Evolutionary conservation across 23 tunicate species (phyloP).

Genomic region (Styela clava): DNA sequence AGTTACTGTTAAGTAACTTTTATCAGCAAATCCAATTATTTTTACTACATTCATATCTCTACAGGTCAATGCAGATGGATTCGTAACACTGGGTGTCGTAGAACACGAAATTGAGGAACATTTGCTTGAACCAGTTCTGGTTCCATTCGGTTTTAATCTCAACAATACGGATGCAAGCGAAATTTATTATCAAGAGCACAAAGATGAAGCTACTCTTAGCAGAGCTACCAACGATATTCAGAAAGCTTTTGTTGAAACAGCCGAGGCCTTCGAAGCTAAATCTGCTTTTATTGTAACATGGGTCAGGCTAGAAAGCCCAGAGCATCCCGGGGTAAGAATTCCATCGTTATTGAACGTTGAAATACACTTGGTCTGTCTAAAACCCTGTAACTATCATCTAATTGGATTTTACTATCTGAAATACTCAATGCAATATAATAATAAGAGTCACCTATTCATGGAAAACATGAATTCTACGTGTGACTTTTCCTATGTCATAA

Average conservation of each 20-base stretch:
- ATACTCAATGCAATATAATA: too few species aligned
- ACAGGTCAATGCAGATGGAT: conserved; percentile 85
- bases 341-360: too few species aligned
- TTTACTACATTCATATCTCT: background rate
- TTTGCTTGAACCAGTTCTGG: conserved; percentile 52
- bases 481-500: too few species aligned
- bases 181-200: conserved; percentile 56
- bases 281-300: conserved; percentile 85
- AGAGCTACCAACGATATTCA: conserved; percentile 70
- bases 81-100: conserved; percentile 55
- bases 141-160: conserved; percentile 79
- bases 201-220: conserved; percentile 23
- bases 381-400: too few species aligned
- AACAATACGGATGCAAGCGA: conserved; percentile 49
- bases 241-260: conserved; percentile 47
- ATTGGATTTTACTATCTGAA: too few species aligned
- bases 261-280: conserved; percentile 59
- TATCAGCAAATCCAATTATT: too few species aligned
- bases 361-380: too few species aligned
- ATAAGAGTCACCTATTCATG: too few species aligned
- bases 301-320: conserved; percentile 42
- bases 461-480: background rate
- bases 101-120: conserved; percentile 7
- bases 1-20: too few species aligned
- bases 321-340: conserved; percentile 45